Evolutionary conservation across 53 echinoderm and acorn worm species (phyloP).

Genomic region (Hippasteria phrygiana): DNA sequence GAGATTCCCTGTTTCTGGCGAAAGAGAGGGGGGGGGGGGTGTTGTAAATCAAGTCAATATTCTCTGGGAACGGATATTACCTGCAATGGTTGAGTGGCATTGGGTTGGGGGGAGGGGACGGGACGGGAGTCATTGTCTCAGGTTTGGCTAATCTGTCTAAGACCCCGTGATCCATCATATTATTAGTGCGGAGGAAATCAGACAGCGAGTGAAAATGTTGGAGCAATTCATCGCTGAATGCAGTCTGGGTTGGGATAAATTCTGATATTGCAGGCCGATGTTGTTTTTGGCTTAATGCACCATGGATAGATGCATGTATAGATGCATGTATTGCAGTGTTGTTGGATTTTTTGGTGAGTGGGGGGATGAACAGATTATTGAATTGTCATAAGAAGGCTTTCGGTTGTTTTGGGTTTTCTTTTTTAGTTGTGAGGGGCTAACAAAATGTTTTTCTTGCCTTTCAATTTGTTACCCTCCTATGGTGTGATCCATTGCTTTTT

Average conservation of each 20-base stretch:
- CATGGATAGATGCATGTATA: no score
- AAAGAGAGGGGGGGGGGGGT: not conserved
- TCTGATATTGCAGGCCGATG: not conserved
- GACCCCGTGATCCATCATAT: not conserved
- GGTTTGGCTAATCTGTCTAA: not conserved
- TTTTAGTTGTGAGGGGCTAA: no score
- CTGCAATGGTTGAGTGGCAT: constrained; percentile 8
- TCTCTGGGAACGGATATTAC: constrained; percentile 49
- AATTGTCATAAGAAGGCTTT: no score
- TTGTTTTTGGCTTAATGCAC: not conserved
- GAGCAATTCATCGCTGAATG: not conserved
- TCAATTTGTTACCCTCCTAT: no score
- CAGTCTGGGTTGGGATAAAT: not conserved
- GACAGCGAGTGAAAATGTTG: not conserved
- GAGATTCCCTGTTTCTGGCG: not conserved
- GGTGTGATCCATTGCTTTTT: no score
- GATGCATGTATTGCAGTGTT: no score
- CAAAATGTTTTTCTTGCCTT: no score
- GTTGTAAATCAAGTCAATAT: not conserved
- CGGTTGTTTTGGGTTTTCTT: no score
- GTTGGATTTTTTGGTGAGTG: no score
- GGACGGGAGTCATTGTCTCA: not conserved
- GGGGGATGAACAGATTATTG: no score
- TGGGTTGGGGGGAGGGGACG: not conserved
- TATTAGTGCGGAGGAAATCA: not conserved